Evolutionary conservation across 2,888 invertebrate genomes (phyloP).

Genomic region (Branchinecta sandiegonensis): DNA sequence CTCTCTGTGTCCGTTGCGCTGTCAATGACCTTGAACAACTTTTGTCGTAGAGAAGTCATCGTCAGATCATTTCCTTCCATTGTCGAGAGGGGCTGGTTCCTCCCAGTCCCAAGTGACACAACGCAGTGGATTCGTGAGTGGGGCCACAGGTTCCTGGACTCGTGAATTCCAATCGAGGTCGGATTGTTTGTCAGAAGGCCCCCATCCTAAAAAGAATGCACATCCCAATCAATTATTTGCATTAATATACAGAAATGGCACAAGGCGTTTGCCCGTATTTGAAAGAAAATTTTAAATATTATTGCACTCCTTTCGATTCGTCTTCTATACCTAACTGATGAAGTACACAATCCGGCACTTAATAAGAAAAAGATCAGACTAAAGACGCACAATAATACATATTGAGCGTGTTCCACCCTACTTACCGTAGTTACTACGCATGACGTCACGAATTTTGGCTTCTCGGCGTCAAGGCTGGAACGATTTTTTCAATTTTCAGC

Average conservation of each 20-base stretch:
- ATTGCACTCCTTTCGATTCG: too few species aligned
- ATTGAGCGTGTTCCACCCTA: too few species aligned
- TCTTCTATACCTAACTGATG: too few species aligned
- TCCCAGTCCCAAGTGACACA: constrained; percentile 63
- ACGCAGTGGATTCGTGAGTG: constrained; percentile 55
- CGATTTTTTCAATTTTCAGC: too few species aligned
- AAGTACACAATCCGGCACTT: too few species aligned
- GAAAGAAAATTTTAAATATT: too few species aligned
- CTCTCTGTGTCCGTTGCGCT: constrained; percentile 78
- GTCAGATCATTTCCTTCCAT: constrained; percentile 26
- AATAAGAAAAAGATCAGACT: too few species aligned
- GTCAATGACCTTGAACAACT: constrained; percentile 63
- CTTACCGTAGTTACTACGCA: too few species aligned
- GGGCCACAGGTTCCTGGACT: constrained; percentile 69
- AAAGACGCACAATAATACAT: too few species aligned
- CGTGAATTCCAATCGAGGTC: constrained; percentile 71
- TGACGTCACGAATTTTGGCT: too few species aligned
- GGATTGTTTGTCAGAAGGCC: constrained; percentile 79
- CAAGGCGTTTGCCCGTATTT: too few species aligned
- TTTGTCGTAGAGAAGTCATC: constrained; percentile 54
- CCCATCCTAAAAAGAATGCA: constrained; percentile 45
- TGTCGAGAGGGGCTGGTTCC: constrained; percentile 33
- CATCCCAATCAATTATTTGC: neutral
- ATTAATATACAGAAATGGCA: neutral
- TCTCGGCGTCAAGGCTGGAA: too few species aligned